Evolutionary conservation across 1,140 invertebrate genomes (phyloP), one percentile per base, ranked within the genome.

Genomic region (Solenopsis invicta): DNA sequence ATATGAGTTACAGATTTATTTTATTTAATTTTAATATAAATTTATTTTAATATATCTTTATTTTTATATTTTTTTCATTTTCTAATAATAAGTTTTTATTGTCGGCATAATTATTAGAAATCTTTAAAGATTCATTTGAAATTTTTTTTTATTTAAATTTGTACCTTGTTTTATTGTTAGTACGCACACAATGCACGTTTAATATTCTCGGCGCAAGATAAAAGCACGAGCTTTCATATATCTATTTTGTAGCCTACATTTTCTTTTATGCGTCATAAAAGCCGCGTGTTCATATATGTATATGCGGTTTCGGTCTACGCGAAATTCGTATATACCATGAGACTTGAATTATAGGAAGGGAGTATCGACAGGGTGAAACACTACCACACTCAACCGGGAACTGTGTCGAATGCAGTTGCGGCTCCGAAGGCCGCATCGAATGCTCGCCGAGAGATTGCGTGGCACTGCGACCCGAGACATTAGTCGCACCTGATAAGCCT

Each of bases 341-440:
- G 10, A 76, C 45, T 85, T 86, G 62, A 85, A 76, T 93, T 91
- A 29, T 93, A 97, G 97, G 97, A 72, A 96, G 96, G 69, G 95
- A 96, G 91, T 97, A 97, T 92, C 95, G 95, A 88, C 95, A 97
- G 69, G 97, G 97, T 13, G 96, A 97, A 88, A 95, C 96, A 78
- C 94, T 97, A 67, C 97, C 97, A 6, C 96, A 97, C 87, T 96
- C 97, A 85, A 97, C 97, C 69, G 97, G 97, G 78, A 97, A 97
- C 90, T 97, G 97, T 93, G 95, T 97, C 85, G 96, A 97, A 93
- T 97, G 97, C 92, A 96, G 96, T 89, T 97, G 97, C 90, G 96
- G 96, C 67, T 93, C 95, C 76, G 96, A 96, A 88, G 97, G 96
- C n/a, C 96, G 97, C 71, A 96, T 97, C 87, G 96, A 97, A 82